A percentile compares a stretch with the other conserved stretches of the same genome.
phyloP scores from a whole-genome alignment of 2,113 vertebrate species.

The Ifrita kowaldi region DNA sequence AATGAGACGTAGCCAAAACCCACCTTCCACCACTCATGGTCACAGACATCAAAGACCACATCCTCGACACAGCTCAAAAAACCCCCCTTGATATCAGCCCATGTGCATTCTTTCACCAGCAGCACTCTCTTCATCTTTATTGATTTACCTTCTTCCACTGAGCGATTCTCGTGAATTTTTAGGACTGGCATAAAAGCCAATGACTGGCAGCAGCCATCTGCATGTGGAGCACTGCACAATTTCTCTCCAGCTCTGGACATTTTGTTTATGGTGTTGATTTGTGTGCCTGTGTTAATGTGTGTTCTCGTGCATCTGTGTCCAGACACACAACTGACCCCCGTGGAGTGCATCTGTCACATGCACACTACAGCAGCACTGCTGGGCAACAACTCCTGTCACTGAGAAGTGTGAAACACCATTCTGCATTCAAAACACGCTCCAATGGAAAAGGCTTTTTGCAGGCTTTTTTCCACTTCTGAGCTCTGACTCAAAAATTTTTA shows the following conservation, averaged over 20 bases:
- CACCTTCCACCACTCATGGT: background rate
- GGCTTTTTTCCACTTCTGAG: background rate
- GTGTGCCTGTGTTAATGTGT: background rate
- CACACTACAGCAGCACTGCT: background rate
- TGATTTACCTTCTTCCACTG: background rate
- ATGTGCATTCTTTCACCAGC: background rate
- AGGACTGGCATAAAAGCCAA: background rate
- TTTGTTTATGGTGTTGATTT: background rate
- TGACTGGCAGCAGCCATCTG: background rate
- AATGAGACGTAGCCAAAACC: rapidly evolving
- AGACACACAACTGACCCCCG: background rate
- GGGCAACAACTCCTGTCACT: background rate
- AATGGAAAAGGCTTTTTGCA: background rate
- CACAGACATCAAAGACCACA: background rate
- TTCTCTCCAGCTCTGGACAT: background rate
- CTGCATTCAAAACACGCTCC: background rate
- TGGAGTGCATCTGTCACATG: background rate
- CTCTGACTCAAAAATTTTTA: background rate
- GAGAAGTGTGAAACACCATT: background rate
- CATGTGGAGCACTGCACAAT: background rate
- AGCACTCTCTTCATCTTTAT: background rate
- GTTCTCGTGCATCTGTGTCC: background rate
- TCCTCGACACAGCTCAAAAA: background rate
- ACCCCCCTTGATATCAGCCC: rapidly evolving
- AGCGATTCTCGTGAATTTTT: background rate